Evolutionary conservation across 2,797 vertebrate genomes (phyloP).

Genomic region (Stomatorhinus walkeri): DNA sequence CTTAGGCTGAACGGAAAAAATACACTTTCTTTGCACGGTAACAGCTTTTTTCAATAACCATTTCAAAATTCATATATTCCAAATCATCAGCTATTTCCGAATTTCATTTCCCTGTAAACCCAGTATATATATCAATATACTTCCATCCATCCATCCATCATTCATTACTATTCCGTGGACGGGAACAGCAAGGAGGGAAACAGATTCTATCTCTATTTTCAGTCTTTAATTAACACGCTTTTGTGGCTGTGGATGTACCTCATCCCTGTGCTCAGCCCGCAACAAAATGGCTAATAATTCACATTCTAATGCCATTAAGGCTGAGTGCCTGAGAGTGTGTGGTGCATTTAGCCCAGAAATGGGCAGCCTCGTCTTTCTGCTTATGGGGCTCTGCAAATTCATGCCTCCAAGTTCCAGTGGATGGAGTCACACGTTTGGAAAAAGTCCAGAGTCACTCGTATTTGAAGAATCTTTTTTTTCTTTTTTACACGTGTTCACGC

Average conservation of each 20-base stretch:
- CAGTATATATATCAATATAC: not conserved
- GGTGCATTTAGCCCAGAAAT: not conserved
- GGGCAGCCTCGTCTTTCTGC: not conserved
- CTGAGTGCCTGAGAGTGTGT: not conserved
- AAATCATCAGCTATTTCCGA: not conserved
- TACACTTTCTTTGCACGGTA: not conserved
- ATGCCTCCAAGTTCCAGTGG: not conserved
- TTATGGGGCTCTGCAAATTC: not conserved
- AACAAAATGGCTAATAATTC: conserved; percentile 42
- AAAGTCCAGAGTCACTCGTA: not conserved
- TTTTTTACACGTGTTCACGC: not conserved
- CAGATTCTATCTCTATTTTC: not conserved
- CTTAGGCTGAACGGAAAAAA: not conserved
- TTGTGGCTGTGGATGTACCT: conserved; percentile 9
- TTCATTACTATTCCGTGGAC: not conserved
- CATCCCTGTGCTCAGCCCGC: conserved; percentile 33
- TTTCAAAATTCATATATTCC: conserved; percentile 10
- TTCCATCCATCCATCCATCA: not conserved
- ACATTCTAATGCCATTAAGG: conserved; percentile 34
- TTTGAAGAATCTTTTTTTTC: not conserved
- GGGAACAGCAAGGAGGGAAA: not conserved
- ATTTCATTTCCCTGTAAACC: not conserved
- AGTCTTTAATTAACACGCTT: not conserved
- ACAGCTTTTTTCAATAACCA: not conserved
- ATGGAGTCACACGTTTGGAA: not conserved